These are phyloP conservation scores for Phania funesta DNA, from an alignment of 2,888 invertebrate species.

Conservation along the genomic window DNA sequence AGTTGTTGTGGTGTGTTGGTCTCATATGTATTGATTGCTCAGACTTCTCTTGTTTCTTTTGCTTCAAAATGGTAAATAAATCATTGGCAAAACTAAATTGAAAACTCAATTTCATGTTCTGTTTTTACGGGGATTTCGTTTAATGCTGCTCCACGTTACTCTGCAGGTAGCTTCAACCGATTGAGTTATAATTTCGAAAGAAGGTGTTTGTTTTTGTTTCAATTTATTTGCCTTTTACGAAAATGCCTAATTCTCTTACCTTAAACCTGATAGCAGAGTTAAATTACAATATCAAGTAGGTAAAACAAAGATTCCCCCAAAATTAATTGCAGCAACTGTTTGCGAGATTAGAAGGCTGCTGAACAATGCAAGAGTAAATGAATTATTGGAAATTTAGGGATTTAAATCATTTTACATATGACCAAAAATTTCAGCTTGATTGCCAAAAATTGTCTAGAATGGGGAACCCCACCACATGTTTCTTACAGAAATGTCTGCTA, in stretches of 20 bases:
- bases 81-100: slow-evolving; percentile 76
- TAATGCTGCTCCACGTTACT: slow-evolving; percentile 16
- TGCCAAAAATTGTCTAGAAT: too few species aligned
- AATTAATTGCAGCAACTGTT: slow-evolving; percentile 24
- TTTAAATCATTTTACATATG: too few species aligned
- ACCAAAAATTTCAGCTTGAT: too few species aligned
- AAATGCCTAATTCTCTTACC: too few species aligned
- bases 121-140: neutral
- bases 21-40: slow-evolving; percentile 60
- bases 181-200: slow-evolving; percentile 61
- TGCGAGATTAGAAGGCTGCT: too few species aligned
- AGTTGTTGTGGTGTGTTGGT: slow-evolving; percentile 17
- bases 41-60: slow-evolving; percentile 23
- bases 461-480: too few species aligned
- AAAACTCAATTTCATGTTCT: slow-evolving; percentile 71
- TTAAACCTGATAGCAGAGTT: too few species aligned
- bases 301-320: neutral
- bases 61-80: slow-evolving; percentile 71
- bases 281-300: neutral
- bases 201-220: slow-evolving; percentile 55
- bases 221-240: neutral
- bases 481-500: too few species aligned
- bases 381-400: too few species aligned
- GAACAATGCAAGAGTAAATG: too few species aligned
- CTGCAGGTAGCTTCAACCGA: slow-evolving; percentile 57